Conservation (phyloP, 2,113 vertebrate genomes). For the Paratilapia polleni region DNA sequence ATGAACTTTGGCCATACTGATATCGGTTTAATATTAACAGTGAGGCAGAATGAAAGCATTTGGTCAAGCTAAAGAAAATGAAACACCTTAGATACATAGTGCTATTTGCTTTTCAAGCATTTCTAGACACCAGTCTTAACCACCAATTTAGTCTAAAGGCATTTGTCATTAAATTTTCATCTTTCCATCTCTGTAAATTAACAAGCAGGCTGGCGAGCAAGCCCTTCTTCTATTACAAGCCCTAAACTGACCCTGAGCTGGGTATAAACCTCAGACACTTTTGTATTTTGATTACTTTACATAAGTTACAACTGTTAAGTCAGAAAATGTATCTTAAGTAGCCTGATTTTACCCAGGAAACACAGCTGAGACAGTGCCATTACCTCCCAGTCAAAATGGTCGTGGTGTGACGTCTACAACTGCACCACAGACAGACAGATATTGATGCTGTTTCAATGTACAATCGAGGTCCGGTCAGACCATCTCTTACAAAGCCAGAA, state of each 20-base stretch:
- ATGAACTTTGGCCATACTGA: background rate
- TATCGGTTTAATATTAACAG: background rate
- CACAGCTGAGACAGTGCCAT: fast-evolving
- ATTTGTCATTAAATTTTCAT: background rate
- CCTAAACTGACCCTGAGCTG: background rate
- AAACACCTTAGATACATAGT: background rate
- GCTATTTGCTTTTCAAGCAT: background rate
- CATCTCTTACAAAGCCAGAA: background rate
- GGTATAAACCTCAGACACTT: fast-evolving
- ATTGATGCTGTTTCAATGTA: too few relatives aligned
- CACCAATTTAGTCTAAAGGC: background rate
- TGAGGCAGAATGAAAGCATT: background rate
- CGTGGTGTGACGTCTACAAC: fast-evolving
- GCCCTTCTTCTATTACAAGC: too few relatives aligned
- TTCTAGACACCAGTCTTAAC: background rate
- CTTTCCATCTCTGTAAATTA: background rate
- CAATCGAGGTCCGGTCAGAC: too few relatives aligned
- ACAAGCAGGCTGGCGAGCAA: background rate
- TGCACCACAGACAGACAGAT: background rate
- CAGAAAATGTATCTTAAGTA: background rate
- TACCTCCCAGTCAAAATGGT: background rate
- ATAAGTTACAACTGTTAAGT: too few relatives aligned
- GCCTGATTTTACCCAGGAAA: background rate
- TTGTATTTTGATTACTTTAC: background rate
- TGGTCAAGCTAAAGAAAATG: background rate